Evolutionary conservation across 1,140 invertebrate genomes (phyloP).

Genomic region (Trichoplusia ni): DNA sequence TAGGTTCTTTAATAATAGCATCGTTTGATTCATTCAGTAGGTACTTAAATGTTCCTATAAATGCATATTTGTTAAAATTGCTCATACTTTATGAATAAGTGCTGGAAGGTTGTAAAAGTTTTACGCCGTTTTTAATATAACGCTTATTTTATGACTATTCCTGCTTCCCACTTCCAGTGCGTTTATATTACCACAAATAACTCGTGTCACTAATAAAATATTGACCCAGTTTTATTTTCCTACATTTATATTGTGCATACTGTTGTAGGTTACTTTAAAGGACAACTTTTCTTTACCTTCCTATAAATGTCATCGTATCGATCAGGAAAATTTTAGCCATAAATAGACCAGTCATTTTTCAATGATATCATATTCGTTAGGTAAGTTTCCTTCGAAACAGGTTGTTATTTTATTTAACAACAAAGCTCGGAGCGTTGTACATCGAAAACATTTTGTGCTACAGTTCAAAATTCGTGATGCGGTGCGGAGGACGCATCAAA

Average conservation of each 20-base stretch:
- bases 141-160: not conserved
- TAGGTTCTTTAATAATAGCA: too few relatives aligned
- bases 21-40: too few relatives aligned
- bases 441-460: not conserved
- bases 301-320: conserved; percentile 6
- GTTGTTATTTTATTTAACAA: too few relatives aligned
- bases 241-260: not conserved
- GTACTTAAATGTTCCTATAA: too few relatives aligned
- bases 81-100: too few relatives aligned
- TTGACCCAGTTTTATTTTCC: conserved; percentile 9
- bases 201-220: conserved; percentile 27
- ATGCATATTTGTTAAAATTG: too few relatives aligned
- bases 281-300: conserved; percentile 5
- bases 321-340: conserved; percentile 4
- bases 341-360: not conserved
- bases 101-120: too few relatives aligned
- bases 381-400: too few relatives aligned
- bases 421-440: too few relatives aligned
- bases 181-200: conserved; percentile 8
- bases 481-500: not conserved
- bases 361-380: not conserved
- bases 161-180: not conserved
- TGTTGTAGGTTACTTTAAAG: conserved; percentile 8
- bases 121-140: not conserved
- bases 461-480: not conserved